These are phyloP conservation scores for Ectropis grisescens DNA, from an alignment of 1,140 invertebrate species.

Conservation along the genomic window DNA sequence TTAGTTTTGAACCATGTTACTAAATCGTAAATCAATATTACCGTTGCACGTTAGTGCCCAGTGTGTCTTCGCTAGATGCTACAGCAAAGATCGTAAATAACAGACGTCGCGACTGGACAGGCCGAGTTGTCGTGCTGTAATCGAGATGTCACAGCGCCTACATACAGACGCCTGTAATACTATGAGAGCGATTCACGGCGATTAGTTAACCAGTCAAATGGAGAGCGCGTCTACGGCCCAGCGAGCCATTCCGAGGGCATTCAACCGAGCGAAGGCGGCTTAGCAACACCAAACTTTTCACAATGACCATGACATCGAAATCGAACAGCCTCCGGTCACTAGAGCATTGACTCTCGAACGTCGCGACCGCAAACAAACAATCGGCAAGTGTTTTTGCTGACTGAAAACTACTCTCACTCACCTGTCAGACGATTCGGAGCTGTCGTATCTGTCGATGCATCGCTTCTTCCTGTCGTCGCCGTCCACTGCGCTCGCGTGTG, in stretches of 20 bases:
- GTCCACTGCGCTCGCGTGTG: conserved; percentile 32
- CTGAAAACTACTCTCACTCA: conserved; percentile 49
- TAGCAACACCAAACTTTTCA: conserved; percentile 44
- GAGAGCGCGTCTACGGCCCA: conserved; percentile 15
- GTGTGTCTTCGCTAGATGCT: no score
- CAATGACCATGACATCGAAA: conserved; percentile 65
- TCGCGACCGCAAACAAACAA: conserved; percentile 10
- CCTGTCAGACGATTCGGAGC: conserved; percentile 92
- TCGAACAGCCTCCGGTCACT: conserved; percentile 62
- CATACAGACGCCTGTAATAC: no score
- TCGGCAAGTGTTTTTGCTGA: no score
- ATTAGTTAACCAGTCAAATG: conserved; percentile 23
- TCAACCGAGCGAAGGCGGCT: conserved; percentile 41
- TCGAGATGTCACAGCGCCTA: no score
- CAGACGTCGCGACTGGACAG: no score
- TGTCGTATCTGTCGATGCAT: conserved; percentile 89
- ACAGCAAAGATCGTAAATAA: no score
- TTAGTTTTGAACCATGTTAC: no score
- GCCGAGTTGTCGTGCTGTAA: no score
- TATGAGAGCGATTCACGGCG: not conserved
- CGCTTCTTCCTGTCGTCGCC: conserved; percentile 82
- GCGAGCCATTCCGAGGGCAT: conserved; percentile 43
- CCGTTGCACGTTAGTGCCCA: no score
- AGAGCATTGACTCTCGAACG: conserved; percentile 56
- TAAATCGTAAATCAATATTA: no score